These are phyloP conservation scores for Podarcis muralis DNA, from an alignment of 2,113 vertebrate species.

Conservation along the genomic window DNA sequence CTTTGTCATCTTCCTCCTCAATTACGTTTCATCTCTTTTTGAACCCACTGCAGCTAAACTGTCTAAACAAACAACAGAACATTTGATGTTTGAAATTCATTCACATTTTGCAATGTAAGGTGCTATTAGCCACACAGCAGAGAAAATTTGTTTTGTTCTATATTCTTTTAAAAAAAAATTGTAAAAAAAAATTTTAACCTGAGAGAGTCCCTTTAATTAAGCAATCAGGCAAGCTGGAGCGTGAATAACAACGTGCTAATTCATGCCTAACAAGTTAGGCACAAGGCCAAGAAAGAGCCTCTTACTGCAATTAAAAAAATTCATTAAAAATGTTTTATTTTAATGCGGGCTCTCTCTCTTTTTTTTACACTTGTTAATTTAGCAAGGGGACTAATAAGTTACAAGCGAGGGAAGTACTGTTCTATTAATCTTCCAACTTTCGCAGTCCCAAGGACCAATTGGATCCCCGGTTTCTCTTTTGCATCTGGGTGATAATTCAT, in stretches of 20 bases:
- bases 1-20: neutral
- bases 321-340: constrained; percentile 44
- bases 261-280: constrained; percentile 47
- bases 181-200: neutral
- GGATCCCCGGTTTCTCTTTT: neutral
- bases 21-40: neutral
- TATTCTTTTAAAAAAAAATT: neutral
- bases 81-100: rapidly evolving
- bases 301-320: constrained; percentile 33
- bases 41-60: neutral
- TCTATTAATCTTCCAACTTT: constrained; percentile 22
- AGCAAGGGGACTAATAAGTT: constrained; percentile 17
- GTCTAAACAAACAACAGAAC: neutral
- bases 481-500: neutral
- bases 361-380: constrained; percentile 31
- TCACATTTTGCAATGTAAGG: rapidly evolving
- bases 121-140: neutral
- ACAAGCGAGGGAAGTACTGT: neutral
- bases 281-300: constrained; percentile 37
- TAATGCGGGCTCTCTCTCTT: neutral
- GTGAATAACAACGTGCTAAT: constrained; percentile 21
- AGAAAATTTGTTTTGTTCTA: neutral
- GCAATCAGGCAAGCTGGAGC: constrained; percentile 33
- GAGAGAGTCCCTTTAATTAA: constrained; percentile 53
- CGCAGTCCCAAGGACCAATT: neutral